Evolutionary conservation across 1,140 invertebrate species (phyloP).

Genomic region (Aricia agestis): DNA sequence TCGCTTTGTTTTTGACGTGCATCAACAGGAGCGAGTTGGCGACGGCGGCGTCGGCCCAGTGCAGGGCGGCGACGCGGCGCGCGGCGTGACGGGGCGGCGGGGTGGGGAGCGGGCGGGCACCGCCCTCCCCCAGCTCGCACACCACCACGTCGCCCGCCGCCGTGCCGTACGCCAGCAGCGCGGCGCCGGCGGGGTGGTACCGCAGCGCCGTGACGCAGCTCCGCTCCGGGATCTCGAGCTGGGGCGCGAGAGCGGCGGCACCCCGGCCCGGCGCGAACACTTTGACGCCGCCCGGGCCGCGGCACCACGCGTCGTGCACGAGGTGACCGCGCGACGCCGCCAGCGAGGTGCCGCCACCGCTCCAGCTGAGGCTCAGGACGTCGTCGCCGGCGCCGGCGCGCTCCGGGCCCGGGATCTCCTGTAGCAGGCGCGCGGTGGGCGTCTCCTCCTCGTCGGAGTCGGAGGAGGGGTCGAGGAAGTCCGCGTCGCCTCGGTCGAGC

Average conservation of each 20-base stretch:
- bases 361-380: slow-evolving; percentile 53
- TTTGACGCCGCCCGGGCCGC: slow-evolving; percentile 49
- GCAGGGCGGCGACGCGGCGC: slow-evolving; percentile 41
- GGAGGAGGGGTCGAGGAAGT: slow-evolving; percentile 46
- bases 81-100: slow-evolving; percentile 49
- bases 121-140: slow-evolving; percentile 43
- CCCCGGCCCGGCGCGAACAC: slow-evolving; percentile 49
- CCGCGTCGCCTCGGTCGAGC: slow-evolving; percentile 45
- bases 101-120: slow-evolving; percentile 40
- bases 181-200: slow-evolving; percentile 54
- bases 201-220: slow-evolving; percentile 52
- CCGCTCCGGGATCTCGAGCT: slow-evolving; percentile 52
- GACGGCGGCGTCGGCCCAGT: slow-evolving; percentile 51
- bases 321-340: slow-evolving; percentile 49
- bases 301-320: slow-evolving; percentile 57
- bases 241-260: slow-evolving; percentile 47
- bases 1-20: slow-evolving; percentile 51
- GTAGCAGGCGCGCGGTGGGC: slow-evolving; percentile 42
- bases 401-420: slow-evolving; percentile 47
- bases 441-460: slow-evolving; percentile 61
- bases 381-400: slow-evolving; percentile 52
- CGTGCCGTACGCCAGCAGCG: slow-evolving; percentile 56
- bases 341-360: slow-evolving; percentile 53
- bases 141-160: slow-evolving; percentile 58
- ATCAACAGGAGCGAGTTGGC: slow-evolving; percentile 49